These are phyloP conservation scores for Echeneis naucrates DNA, from an alignment of 2,797 vertebrate genomes.

Conservation along the genomic window DNA sequence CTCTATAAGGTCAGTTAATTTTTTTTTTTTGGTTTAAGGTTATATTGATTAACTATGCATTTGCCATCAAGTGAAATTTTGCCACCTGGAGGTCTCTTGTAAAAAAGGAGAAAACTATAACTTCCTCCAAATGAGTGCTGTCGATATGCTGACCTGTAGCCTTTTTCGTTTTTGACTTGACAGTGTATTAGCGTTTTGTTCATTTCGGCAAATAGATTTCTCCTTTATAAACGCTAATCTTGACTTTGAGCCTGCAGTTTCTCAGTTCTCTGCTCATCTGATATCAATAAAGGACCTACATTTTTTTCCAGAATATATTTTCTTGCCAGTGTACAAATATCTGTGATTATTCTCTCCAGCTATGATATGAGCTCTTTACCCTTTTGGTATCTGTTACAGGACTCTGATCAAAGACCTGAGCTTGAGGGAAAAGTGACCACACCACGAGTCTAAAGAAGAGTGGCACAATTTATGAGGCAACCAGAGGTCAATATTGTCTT, in stretches of 20 bases:
- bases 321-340: too few species aligned
- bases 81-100: neutral
- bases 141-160: neutral
- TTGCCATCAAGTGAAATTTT: conserved; percentile 8
- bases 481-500: too few species aligned
- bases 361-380: too few species aligned
- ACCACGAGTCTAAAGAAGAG: too few species aligned
- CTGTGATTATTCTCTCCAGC: too few species aligned
- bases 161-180: neutral
- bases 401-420: too few species aligned
- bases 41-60: neutral
- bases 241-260: neutral
- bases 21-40: conserved; percentile 1
- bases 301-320: too few species aligned
- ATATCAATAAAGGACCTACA: too few species aligned
- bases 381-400: too few species aligned
- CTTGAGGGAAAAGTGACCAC: too few species aligned
- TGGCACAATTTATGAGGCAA: too few species aligned
- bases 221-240: neutral
- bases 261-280: too few species aligned
- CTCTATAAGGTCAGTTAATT: conserved; percentile 29
- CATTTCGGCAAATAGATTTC: neutral
- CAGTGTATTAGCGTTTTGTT: neutral
- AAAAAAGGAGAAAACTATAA: neutral
- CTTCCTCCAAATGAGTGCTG: neutral